Conservation (phyloP, 2,797 vertebrate species). For the Halcyon leucocephala region DNA sequence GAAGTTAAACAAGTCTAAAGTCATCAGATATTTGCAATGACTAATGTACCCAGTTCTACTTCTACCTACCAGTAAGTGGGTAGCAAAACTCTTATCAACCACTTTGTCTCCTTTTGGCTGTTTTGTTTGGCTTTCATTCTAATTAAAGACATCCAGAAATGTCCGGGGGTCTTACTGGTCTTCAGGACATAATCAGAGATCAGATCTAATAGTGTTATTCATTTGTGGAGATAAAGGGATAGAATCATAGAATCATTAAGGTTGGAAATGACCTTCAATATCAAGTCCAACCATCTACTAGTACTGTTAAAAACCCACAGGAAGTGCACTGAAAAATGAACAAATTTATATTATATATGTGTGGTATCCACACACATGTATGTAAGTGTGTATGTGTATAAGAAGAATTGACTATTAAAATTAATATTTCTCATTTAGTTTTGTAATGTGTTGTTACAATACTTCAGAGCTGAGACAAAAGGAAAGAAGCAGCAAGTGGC, state of each 20-base stretch:
- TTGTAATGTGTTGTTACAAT: neutral
- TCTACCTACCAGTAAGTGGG: neutral
- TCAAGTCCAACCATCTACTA: too few relatives aligned
- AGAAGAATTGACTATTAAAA: neutral
- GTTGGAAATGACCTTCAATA: too few relatives aligned
- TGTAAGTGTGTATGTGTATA: accelerated
- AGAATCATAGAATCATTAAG: neutral
- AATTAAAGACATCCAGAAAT: neutral
- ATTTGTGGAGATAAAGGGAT: neutral
- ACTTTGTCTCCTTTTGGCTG: neutral
- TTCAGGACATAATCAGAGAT: neutral
- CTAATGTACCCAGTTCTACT: neutral
- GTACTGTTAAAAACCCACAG: neutral
- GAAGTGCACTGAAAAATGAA: neutral
- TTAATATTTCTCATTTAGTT: neutral
- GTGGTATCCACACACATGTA: neutral
- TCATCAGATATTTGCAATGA: neutral
- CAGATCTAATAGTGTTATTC: neutral
- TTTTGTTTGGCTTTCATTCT: conserved; percentile 7
- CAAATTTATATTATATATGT: neutral
- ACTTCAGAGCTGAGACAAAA: neutral
- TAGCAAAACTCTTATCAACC: neutral
- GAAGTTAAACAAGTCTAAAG: neutral
- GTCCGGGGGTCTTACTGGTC: neutral
- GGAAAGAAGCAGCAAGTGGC: neutral